Conservation (phyloP, 1,140 invertebrate genomes). For the Hetaerina americana region DNA sequence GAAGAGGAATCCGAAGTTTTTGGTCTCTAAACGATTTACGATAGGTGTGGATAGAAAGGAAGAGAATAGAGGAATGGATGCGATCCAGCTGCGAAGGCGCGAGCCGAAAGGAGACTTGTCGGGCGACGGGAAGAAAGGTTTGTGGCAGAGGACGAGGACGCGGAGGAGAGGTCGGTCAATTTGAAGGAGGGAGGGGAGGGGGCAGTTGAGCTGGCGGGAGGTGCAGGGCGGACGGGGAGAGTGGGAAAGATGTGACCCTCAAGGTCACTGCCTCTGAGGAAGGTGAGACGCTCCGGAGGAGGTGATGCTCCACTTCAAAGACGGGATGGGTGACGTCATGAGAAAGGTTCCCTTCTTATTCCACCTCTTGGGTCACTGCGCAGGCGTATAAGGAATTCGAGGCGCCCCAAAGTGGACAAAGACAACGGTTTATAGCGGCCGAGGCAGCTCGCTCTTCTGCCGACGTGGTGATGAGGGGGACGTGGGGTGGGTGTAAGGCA, state of each 20-base stretch:
- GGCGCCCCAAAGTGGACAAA: neutral
- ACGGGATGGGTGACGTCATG: neutral
- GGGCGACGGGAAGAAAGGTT: too few species aligned
- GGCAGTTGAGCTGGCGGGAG: neutral
- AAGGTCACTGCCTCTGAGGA: neutral
- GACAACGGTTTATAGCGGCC: neutral
- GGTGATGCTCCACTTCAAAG: neutral
- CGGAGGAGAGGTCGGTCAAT: too few species aligned
- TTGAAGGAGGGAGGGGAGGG: neutral
- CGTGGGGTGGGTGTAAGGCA: neutral
- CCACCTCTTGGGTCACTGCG: neutral
- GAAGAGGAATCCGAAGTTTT: too few species aligned
- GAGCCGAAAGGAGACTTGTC: too few species aligned
- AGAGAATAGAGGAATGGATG: too few species aligned
- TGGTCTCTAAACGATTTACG: too few species aligned
- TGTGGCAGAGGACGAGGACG: too few species aligned
- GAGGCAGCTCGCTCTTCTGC: too few species aligned
- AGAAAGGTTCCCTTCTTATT: neutral
- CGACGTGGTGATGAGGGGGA: neutral
- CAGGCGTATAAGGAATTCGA: neutral
- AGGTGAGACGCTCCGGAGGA: neutral
- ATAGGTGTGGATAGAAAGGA: too few species aligned
- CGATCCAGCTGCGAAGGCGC: too few species aligned
- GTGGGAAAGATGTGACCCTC: neutral
- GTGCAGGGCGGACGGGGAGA: too few species aligned